A percentile compares a stretch with the other conserved stretches of the same genome.
Conservation (phyloP, 2,113 vertebrate genomes). For the Raja brachyura region DNA sequence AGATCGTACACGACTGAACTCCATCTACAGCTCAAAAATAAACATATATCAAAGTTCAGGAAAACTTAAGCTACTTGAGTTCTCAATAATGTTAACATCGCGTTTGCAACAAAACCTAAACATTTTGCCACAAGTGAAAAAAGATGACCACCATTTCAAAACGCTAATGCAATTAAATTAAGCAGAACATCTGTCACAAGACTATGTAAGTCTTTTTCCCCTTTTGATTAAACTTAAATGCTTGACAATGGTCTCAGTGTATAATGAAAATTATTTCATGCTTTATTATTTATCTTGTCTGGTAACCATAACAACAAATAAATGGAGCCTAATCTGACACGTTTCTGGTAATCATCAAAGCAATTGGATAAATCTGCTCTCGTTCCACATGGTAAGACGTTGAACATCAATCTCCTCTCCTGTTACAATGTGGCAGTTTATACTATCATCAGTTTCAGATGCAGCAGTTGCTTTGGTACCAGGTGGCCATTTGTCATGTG, state of each 20-base stretch:
- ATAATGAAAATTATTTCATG: neutral
- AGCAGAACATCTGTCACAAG: neutral
- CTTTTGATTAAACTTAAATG: slow-evolving; percentile 3
- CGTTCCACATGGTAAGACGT: neutral
- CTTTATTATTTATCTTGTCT: neutral
- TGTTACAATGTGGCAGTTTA: neutral
- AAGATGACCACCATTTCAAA: neutral
- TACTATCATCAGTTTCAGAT: neutral
- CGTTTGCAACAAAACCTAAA: neutral
- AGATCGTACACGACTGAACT: neutral
- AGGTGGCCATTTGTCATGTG: neutral
- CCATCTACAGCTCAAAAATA: neutral
- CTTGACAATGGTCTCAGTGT: neutral
- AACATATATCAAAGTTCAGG: neutral
- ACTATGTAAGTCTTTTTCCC: neutral
- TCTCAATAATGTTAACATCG: neutral
- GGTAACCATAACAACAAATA: neutral
- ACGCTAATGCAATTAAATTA: neutral
- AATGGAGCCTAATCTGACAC: neutral
- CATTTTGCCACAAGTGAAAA: neutral
- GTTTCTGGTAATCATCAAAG: neutral
- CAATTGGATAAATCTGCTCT: neutral
- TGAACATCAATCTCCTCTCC: neutral
- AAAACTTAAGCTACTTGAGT: neutral
- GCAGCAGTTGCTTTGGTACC: slow-evolving; percentile 13